phyloP scores from a whole-genome alignment of 2,888 invertebrate genomes.

The Drosophila prolongata region DNA sequence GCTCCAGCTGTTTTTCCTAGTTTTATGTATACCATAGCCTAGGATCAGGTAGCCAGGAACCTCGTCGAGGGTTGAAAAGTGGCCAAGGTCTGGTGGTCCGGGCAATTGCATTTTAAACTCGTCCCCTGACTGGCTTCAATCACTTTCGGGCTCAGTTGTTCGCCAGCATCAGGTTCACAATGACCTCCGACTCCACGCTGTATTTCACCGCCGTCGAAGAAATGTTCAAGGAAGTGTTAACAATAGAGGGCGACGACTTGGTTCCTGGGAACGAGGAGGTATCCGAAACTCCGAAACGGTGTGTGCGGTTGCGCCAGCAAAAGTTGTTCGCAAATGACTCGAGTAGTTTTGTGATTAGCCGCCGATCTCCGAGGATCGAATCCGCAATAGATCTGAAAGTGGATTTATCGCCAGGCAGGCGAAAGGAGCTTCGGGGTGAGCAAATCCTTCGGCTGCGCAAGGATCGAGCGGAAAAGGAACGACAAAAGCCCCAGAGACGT shows the following conservation, averaged over 20 bases:
- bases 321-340: conserved; percentile 54
- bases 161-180: conserved; percentile 45
- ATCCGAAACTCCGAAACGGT: conserved; percentile 49
- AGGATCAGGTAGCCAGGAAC: conserved; percentile 55
- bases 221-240: conserved; percentile 54
- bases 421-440: conserved; percentile 43
- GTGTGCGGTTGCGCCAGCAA: conserved; percentile 50
- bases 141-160: conserved; percentile 51
- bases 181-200: conserved; percentile 60
- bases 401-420: conserved; percentile 50
- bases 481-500: conserved; percentile 49
- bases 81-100: conserved; percentile 10
- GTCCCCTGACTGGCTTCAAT: conserved; percentile 51
- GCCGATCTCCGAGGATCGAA: conserved; percentile 41
- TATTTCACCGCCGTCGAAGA: conserved; percentile 62
- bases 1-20: conserved; percentile 34
- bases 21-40: conserved; percentile 14
- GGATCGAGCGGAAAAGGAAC: conserved; percentile 52
- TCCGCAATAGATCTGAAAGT: background rate
- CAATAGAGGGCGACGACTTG: conserved; percentile 14
- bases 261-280: conserved; percentile 27
- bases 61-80: conserved; percentile 58
- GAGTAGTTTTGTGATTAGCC: conserved; percentile 47
- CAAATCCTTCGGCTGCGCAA: conserved; percentile 58
- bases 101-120: conserved; percentile 13